Evolutionary conservation across 1,140 invertebrate genomes (phyloP), one percentile per base, ranked within the genome.

Genomic region (Chrysopa pallens): DNA sequence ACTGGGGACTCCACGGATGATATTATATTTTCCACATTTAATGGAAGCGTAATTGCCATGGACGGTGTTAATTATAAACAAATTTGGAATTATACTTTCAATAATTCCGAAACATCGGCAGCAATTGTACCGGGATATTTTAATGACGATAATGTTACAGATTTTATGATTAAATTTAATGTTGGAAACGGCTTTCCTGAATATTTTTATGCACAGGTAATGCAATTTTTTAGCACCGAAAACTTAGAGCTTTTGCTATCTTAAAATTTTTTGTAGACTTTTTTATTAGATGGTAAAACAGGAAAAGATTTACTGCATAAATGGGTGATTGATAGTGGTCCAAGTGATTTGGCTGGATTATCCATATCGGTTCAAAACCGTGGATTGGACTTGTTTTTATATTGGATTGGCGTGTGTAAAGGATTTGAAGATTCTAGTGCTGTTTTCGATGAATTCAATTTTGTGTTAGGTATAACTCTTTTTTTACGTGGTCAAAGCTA

Each of bases 131-230:
- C 81, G 13, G 84, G 80, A 6, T 86, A 77, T 58, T 90, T 83
- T 48, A 83, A 88, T 55, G 70, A 76, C 47, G 85, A 89, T 55
- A 65, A 76, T 44, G 61, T 81, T n/a, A 84, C 84, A 1, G 85
- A 89, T 53, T 84, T 90, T 50, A 69, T 88, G 60, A 69, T 90
- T 0, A 82, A 84, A 51, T 84, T 82, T 54, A 74, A 83, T 52
- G 70, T 72, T 45, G 82, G 80, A 1, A 74, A 77, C 1, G 79
- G 74, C 7, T 84, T 75, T 59, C 79, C 81, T 1, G 62, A 78
- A 0, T 84, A 84, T 56, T 84, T 83, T 58, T 78, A 81, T 50
- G 79, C 83, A 6, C 62, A 76, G 57, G 74, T 76, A 56, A 51
- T 54, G 47, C 37, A 12, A 28, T 36, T 15, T 31, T 13, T 42